Percentiles rank a stretch among this genome's conserved stretches.
Conservation (phyloP, 2,888 invertebrate species). For the Drosophila anceps region DNA sequence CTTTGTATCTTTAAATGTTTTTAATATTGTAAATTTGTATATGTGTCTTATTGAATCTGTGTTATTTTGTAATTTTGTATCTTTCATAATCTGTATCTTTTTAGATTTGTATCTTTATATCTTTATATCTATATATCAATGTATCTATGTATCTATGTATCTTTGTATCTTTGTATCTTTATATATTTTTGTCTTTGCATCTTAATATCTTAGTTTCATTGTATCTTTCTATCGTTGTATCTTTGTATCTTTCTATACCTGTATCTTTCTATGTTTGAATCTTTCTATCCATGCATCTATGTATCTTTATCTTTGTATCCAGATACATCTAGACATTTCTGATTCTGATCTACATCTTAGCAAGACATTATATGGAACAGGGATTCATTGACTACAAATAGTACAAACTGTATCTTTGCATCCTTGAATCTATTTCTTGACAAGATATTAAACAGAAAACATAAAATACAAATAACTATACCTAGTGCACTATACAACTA, state of each 20-base stretch:
- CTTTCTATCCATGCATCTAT: conserved; percentile 1
- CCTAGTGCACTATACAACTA: neutral
- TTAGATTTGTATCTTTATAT: too few species aligned
- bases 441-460: neutral
- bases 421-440: conserved; percentile 1
- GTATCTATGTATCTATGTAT: neutral
- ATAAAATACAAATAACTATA: neutral
- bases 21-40: neutral
- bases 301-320: conserved; percentile 1
- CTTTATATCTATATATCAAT: neutral
- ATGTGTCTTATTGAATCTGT: neutral
- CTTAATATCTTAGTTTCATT: neutral
- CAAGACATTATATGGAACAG: neutral
- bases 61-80: too few species aligned
- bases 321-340: neutral
- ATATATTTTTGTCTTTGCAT: neutral
- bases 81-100: too few species aligned
- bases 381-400: neutral
- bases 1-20: too few species aligned
- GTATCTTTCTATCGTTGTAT: neutral
- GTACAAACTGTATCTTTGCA: neutral
- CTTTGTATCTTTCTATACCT: neutral
- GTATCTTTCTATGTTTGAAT: neutral
- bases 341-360: neutral
- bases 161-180: neutral